A percentile compares a stretch with the other conserved stretches of the same genome.
These are phyloP conservation scores for Hoplostethus mediterraneus DNA, from an alignment of 2,797 vertebrate genomes.

Conservation along the genomic window DNA sequence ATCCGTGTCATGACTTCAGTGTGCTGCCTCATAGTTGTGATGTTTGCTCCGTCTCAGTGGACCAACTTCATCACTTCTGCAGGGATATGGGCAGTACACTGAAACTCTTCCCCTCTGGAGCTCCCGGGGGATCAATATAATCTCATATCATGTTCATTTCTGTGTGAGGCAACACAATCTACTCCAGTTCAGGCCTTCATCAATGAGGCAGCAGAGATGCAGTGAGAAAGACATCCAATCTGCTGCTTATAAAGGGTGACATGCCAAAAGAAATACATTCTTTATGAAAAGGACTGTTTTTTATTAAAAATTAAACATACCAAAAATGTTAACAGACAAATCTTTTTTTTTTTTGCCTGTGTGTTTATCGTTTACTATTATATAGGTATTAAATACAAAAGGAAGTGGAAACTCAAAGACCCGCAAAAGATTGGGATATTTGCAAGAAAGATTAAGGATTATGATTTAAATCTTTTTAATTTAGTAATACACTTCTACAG, in stretches of 20 bases:
- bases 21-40: constrained; percentile 23
- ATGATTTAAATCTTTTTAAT: constrained; percentile 53
- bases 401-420: constrained; percentile 3
- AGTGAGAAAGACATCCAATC: constrained; percentile 7
- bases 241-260: constrained; percentile 7
- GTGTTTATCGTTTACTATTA: not conserved
- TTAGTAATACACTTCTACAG: constrained; percentile 39
- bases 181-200: constrained; percentile 3
- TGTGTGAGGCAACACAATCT: constrained; percentile 2
- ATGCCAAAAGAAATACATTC: constrained; percentile 12
- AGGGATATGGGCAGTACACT: constrained; percentile 7
- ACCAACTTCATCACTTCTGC: not conserved
- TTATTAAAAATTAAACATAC: constrained; percentile 10
- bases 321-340: constrained; percentile 6
- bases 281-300: not conserved
- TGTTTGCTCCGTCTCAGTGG: constrained; percentile 9
- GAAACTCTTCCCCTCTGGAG: constrained; percentile 13
- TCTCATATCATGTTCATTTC: not conserved
- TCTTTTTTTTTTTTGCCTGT: not conserved
- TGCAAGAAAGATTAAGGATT: constrained; percentile 29
- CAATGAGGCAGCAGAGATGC: constrained; percentile 8
- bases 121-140: not conserved
- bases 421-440: constrained; percentile 14
- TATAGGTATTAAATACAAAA: constrained; percentile 12
- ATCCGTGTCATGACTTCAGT: not conserved